These are phyloP conservation scores for Atta colombica DNA, from an alignment of 1,140 invertebrate species.

Conservation along the genomic window DNA sequence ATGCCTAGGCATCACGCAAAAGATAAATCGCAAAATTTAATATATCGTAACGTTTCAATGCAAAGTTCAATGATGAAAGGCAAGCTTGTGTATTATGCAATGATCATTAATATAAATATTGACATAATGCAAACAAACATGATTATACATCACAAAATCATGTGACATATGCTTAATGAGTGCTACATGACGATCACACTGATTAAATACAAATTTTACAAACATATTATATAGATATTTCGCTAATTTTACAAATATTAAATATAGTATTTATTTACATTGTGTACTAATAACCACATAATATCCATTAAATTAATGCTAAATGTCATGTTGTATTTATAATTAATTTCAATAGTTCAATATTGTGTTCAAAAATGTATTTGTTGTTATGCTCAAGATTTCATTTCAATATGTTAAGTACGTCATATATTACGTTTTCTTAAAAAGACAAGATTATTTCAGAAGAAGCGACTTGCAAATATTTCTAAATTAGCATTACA, in stretches of 20 bases:
- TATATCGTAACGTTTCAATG: constrained; percentile 28
- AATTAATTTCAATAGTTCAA: neutral
- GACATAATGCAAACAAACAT: constrained; percentile 27
- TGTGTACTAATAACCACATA: neutral
- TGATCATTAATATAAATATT: constrained; percentile 52
- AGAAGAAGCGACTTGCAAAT: neutral
- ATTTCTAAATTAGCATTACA: neutral
- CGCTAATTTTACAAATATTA: constrained; percentile 29
- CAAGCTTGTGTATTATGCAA: constrained; percentile 54
- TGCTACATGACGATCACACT: constrained; percentile 40
- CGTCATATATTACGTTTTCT: neutral
- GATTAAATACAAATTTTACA: constrained; percentile 46
- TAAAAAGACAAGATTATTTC: neutral
- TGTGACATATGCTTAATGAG: neutral
- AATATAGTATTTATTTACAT: constrained; percentile 41
- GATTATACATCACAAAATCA: constrained; percentile 13
- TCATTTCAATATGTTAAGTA: neutral
- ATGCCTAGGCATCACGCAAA: constrained; percentile 62
- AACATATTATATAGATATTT: constrained; percentile 43
- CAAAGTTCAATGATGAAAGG: constrained; percentile 18
- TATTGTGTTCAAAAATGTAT: neutral
- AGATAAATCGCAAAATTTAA: constrained; percentile 1
- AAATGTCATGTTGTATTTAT: constrained; percentile 3
- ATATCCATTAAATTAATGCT: neutral
- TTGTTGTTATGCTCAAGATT: neutral